Evolutionary conservation across 2,888 invertebrate genomes (phyloP).

Genomic region (Tachina fera): DNA sequence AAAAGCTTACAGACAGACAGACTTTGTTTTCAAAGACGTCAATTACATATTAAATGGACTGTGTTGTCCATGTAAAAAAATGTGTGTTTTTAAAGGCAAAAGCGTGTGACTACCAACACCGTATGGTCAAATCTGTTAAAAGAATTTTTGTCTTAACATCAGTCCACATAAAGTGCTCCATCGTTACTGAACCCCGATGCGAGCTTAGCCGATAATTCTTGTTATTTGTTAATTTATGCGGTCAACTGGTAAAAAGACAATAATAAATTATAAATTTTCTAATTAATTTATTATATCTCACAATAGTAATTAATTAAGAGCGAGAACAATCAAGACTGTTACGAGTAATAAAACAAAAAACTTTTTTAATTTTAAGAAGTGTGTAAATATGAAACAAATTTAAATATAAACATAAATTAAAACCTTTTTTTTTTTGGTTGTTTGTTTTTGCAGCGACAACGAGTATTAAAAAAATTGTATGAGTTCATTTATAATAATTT

Average conservation of each 20-base stretch:
- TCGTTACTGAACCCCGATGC: background rate
- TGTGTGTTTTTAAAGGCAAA: background rate
- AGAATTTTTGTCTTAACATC: background rate
- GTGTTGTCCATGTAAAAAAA: no score
- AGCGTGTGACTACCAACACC: background rate
- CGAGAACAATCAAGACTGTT: slow-evolving; percentile 7
- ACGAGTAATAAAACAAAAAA: slow-evolving; percentile 37
- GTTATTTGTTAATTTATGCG: slow-evolving; percentile 47
- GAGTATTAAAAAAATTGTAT: slow-evolving; percentile 34
- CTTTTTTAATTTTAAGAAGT: slow-evolving; percentile 12
- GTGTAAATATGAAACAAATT: slow-evolving; percentile 40
- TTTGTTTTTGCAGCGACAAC: background rate
- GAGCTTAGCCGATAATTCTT: background rate
- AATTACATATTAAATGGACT: background rate
- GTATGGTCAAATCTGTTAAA: background rate
- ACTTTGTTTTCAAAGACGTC: slow-evolving; percentile 13
- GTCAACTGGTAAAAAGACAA: slow-evolving; percentile 36
- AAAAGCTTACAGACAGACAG: slow-evolving; percentile 19
- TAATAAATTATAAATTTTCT: slow-evolving; percentile 67
- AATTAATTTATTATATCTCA: slow-evolving; percentile 69
- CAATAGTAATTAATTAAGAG: slow-evolving; percentile 58
- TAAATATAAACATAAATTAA: slow-evolving; percentile 54
- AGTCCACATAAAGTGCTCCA: background rate
- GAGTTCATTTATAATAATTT: slow-evolving; percentile 39
- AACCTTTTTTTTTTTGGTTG: background rate